These are phyloP conservation scores for Motacilla alba DNA, from an alignment of 2,113 vertebrate species.

Conservation along the genomic window DNA sequence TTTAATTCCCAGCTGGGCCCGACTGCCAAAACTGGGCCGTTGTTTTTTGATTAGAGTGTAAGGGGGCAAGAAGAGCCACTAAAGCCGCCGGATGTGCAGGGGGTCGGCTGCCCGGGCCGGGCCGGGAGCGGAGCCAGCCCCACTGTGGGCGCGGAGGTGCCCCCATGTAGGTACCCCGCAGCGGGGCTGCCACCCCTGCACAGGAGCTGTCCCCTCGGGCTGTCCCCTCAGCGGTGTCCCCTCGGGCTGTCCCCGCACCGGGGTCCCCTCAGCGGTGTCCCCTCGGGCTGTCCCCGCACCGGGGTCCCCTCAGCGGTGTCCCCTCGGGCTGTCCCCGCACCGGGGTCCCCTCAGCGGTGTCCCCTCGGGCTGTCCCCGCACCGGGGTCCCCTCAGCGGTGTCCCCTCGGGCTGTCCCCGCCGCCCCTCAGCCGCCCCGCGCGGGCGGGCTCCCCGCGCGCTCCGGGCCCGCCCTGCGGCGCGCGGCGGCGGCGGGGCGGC, in stretches of 20 bases:
- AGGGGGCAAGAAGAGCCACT: not conserved
- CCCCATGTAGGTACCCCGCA: no score
- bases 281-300: no score
- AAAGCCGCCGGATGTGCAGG: not conserved
- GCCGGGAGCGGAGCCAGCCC: not conserved
- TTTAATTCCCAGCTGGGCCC: not conserved
- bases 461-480: not conserved
- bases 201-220: not conserved
- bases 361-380: no score
- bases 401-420: no score
- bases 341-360: no score
- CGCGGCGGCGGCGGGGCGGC: not conserved
- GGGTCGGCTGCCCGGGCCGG: no score
- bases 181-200: not conserved
- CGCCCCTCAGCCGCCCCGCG: not conserved
- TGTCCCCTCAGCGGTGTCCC: not conserved
- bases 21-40: not conserved
- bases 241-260: no score
- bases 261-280: no score
- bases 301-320: no score
- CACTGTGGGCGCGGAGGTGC: not conserved
- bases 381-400: no score
- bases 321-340: no score
- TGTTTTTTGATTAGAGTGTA: conserved; percentile 26
- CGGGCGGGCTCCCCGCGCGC: not conserved